These are phyloP conservation scores for Clarias laeviceps DNA, from an alignment of 2,797 vertebrate genomes.

Conservation along the genomic window DNA sequence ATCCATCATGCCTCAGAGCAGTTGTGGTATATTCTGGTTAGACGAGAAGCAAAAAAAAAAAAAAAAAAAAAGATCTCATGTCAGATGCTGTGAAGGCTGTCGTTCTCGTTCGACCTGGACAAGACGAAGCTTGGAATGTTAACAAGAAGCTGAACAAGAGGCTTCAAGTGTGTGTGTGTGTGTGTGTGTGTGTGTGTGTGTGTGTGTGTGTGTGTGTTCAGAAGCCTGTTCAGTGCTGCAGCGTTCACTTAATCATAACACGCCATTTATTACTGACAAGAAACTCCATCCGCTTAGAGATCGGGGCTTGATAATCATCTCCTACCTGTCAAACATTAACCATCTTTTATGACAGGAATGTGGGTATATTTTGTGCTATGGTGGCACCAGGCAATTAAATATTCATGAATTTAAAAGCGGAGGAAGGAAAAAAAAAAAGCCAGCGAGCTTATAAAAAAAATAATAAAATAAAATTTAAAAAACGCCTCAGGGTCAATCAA, in stretches of 20 bases:
- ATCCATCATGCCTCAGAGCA: not conserved
- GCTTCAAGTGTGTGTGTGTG: not conserved
- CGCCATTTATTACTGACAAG: slow-evolving; percentile 19
- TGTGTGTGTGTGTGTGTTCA: not conserved
- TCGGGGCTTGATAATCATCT: slow-evolving; percentile 29
- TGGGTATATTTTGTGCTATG: slow-evolving; percentile 21
- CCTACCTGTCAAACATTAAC: slow-evolving; percentile 33
- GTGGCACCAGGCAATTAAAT: slow-evolving; percentile 28
- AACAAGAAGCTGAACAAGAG: not conserved
- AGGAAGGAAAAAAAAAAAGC: slow-evolving; percentile 21
- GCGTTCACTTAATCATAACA: slow-evolving; percentile 23
- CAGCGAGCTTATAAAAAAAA: slow-evolving; percentile 28
- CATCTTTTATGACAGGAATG: slow-evolving; percentile 28
- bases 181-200: no score
- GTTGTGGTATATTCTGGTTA: slow-evolving; percentile 3
- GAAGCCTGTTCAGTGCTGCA: not conserved
- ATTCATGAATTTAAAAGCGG: slow-evolving; percentile 33
- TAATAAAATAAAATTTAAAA: no score
- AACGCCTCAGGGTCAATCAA: slow-evolving; percentile 23
- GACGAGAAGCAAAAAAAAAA: slow-evolving; percentile 13
- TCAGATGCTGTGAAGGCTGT: not conserved
- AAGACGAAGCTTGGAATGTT: not conserved
- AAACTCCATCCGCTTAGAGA: not conserved
- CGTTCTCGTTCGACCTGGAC: not conserved
- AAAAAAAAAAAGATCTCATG: not conserved